Base-by-base conservation (phyloP, 2,113 vertebrate species). In the Podilymbus podiceps region DNA sequence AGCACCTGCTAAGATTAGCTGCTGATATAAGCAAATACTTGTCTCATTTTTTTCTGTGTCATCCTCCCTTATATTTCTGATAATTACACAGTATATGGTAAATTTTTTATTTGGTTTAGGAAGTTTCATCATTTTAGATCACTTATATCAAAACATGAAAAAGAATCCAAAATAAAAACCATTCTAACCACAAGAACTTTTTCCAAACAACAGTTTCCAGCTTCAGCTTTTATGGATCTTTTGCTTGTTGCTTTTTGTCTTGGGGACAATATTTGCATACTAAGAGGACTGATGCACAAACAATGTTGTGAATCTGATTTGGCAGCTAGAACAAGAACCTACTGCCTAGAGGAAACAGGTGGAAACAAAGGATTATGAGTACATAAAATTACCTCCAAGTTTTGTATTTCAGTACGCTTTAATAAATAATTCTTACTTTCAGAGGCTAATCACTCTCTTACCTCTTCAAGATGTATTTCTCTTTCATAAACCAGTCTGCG, bases 391-490 rank as follows among this genome's bases (percentile, higher is more conserved):
- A 81, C 17, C 18, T 88, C 63, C 80, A 24, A 47, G 5, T 62
- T 69, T 33, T 50, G 5, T 6, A 73, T 84, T 76, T 90, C 9
- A 18, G 16, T 40, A 20, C 5, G 19, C 14, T 9, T 23, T 8
- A 25, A 21, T 30, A 25, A 49, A 49, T 9, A 28, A 3, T 6
- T 33, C 77, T n/a, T 58, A 13, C 40, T 76, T 62, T 55, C 9
- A 22, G 53, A 69, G 11, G 3, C 10, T 42, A n/a, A 68, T 81
- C 24, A 89, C 30, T 23, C 3, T 76, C 25, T 95, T 96, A 98
- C 98, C 97, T 98, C 98, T 85, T 98, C 98, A 60, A 98, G 91
- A 90, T 96, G 31, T 81, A 98, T 98, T 96, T 98, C 97, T 89
- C 95, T 95, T 88, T 98, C 98, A 56, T 98, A 98, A 86, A 98